Evolutionary conservation across 2,888 invertebrate species (phyloP).

Genomic region (Ditylenchus weischeri): DNA sequence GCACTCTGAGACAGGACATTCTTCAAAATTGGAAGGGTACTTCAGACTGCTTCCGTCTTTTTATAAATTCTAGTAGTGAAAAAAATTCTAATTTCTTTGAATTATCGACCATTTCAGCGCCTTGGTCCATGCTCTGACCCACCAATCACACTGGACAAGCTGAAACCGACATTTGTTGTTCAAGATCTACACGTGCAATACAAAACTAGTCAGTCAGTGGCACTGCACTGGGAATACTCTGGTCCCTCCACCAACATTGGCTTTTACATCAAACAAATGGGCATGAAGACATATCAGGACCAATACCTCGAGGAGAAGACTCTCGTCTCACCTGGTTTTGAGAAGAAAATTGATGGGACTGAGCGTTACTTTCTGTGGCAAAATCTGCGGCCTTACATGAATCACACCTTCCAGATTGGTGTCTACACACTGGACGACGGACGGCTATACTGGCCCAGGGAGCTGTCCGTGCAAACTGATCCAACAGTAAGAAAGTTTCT

Average conservation of each 20-base stretch:
- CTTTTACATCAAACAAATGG: slow-evolving; percentile 55
- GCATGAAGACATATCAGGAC: slow-evolving; percentile 52
- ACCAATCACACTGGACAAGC: slow-evolving; percentile 44
- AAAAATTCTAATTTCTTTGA: not conserved
- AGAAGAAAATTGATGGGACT: slow-evolving; percentile 38
- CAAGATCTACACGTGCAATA: slow-evolving; percentile 48
- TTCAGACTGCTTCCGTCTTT: too few relatives aligned
- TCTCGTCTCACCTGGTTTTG: slow-evolving; percentile 51
- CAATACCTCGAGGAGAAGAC: slow-evolving; percentile 47
- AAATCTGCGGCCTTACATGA: slow-evolving; percentile 53
- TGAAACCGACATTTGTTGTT: slow-evolving; percentile 50
- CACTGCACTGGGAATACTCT: slow-evolving; percentile 51
- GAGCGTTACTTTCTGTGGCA: slow-evolving; percentile 38
- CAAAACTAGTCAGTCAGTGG: slow-evolving; percentile 53
- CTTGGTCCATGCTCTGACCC: slow-evolving; percentile 57
- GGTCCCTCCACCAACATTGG: slow-evolving; percentile 37
- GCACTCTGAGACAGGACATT: too few relatives aligned
- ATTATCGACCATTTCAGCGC: slow-evolving; percentile 41
- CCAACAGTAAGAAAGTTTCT: slow-evolving; percentile 26
- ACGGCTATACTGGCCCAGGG: slow-evolving; percentile 52
- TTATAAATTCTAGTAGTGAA: too few relatives aligned
- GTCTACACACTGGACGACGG: slow-evolving; percentile 42
- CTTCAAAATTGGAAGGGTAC: too few relatives aligned
- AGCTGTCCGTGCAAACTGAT: slow-evolving; percentile 47
- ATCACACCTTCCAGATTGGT: slow-evolving; percentile 52